Percentiles rank a stretch among this genome's conserved stretches.
These are phyloP conservation scores for Cirrhinus molitorella DNA, from an alignment of 2,797 vertebrate genomes.

Conservation along the genomic window DNA sequence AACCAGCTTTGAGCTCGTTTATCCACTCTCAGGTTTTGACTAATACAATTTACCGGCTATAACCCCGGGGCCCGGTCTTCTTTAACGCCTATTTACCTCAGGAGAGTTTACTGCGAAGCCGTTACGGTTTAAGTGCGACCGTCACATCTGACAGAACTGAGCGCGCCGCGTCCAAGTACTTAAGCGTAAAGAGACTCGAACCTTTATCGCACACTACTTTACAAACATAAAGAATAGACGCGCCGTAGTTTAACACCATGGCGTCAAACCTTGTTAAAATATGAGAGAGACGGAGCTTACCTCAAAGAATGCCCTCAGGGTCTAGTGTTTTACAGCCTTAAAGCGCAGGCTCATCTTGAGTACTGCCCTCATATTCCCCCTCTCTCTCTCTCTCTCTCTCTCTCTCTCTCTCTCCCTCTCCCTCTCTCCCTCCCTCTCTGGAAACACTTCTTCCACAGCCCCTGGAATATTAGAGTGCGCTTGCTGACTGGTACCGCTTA, in stretches of 20 bases:
- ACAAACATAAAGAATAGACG: slow-evolving; percentile 24
- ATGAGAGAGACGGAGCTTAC: slow-evolving; percentile 47
- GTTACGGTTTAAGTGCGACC: slow-evolving; percentile 1
- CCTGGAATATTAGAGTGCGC: slow-evolving; percentile 58
- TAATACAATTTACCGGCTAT: slow-evolving; percentile 15
- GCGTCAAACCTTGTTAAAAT: slow-evolving; percentile 35
- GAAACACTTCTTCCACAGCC: slow-evolving; percentile 42
- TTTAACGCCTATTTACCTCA: slow-evolving; percentile 31
- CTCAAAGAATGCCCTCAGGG: slow-evolving; percentile 54
- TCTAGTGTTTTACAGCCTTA: slow-evolving; percentile 58
- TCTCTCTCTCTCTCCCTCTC: slow-evolving; percentile 53
- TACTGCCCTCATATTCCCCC: slow-evolving; percentile 45
- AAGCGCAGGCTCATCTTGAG: slow-evolving; percentile 53
- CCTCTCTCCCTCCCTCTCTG: too few relatives aligned
- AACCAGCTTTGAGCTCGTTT: slow-evolving; percentile 10
- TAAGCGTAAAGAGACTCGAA: slow-evolving; percentile 5
- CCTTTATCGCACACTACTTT: slow-evolving; percentile 33
- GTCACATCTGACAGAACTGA: slow-evolving; percentile 26
- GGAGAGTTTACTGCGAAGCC: slow-evolving; percentile 13
- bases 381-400: slow-evolving; percentile 46
- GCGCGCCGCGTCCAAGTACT: slow-evolving; percentile 16
- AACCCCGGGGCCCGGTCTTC: slow-evolving; percentile 9
- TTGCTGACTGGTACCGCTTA: slow-evolving; percentile 58
- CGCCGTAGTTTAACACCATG: slow-evolving; percentile 34
- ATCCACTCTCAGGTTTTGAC: slow-evolving; percentile 5